These are phyloP conservation scores for Lycocorax pyrrhopterus DNA, from an alignment of 2,113 vertebrate genomes.

Conservation along the genomic window DNA sequence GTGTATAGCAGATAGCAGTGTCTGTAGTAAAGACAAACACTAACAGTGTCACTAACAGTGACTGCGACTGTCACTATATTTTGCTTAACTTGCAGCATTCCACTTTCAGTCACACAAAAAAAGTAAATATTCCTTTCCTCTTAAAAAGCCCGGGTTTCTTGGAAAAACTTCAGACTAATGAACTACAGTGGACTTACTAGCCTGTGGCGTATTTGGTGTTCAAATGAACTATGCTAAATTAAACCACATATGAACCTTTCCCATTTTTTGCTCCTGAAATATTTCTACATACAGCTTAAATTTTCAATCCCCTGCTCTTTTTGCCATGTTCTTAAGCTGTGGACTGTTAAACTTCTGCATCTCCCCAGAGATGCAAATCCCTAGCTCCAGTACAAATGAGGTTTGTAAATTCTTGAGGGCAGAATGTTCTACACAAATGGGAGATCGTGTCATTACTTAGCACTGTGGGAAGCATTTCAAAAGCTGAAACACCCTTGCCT, in stretches of 20 bases:
- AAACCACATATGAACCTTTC: not conserved
- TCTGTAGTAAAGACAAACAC: not conserved
- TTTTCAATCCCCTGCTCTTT: not conserved
- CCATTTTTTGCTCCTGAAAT: not conserved
- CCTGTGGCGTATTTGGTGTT: not conserved
- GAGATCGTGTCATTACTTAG: not conserved
- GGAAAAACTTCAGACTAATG: not conserved
- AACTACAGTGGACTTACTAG: not conserved
- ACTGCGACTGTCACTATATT: not conserved
- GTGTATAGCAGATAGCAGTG: not conserved
- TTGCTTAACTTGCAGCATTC: not conserved
- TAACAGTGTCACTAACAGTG: not conserved
- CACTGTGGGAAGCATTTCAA: slow-evolving; percentile 6
- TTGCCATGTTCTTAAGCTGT: not conserved
- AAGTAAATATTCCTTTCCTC: not conserved
- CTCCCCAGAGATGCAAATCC: not conserved
- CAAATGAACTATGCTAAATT: not conserved
- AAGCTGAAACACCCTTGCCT: not conserved
- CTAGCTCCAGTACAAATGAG: not conserved
- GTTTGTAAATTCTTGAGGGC: not conserved
- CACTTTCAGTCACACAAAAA: not conserved
- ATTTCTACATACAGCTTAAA: not conserved
- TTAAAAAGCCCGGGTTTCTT: not conserved
- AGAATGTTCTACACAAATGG: not conserved
- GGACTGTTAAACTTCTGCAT: not conserved